Conservation (phyloP, 2,113 vertebrate species). For the Strix uralensis region DNA sequence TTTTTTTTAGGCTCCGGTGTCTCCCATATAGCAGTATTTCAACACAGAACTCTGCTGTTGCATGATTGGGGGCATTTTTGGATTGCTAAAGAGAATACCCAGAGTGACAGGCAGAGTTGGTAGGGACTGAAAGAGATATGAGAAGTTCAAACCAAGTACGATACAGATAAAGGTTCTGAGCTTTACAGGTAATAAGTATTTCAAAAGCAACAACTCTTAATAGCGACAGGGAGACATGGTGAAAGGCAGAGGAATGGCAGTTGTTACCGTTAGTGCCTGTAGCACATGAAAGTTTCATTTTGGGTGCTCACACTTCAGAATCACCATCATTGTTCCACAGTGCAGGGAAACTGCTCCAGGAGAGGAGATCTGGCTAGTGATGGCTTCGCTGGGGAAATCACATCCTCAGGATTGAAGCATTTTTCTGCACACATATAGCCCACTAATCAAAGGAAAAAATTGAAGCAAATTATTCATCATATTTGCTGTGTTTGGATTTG, state of each 20-base stretch:
- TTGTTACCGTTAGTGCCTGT: not conserved
- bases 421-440: not conserved
- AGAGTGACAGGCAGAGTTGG: not conserved
- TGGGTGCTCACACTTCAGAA: not conserved
- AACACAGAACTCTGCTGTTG: not conserved
- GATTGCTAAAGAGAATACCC: not conserved
- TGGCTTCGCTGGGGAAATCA: not conserved
- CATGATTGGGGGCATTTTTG: not conserved
- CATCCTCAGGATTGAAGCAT: not conserved
- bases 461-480: not conserved
- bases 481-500: slow-evolving; percentile 29
- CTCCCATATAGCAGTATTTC: not conserved
- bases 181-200: not conserved
- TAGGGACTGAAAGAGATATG: not conserved
- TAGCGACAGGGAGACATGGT: not conserved
- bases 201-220: not conserved
- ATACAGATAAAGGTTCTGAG: not conserved
- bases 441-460: not conserved
- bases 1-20: not conserved
- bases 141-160: not conserved
- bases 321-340: not conserved
- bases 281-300: not conserved
- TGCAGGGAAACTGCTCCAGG: not conserved
- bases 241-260: not conserved
- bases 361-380: not conserved